Conservation (phyloP, 2,888 invertebrate species). For the Octodonta nipae region DNA sequence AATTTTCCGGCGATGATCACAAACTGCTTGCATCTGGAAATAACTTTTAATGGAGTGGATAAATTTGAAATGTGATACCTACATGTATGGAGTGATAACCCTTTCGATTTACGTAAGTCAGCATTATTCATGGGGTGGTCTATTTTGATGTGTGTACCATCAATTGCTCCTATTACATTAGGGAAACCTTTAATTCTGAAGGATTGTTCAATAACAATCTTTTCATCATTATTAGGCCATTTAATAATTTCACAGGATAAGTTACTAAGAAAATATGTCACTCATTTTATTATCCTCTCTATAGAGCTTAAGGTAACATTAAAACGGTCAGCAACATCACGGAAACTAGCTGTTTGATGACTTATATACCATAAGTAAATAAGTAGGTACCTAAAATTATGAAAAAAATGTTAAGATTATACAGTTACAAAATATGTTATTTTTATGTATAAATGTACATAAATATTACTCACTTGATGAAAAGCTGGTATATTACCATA, state of each 20-base stretch:
- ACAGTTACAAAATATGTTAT: no score
- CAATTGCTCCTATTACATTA: constrained; percentile 10
- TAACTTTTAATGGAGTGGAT: no score
- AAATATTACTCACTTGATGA: no score
- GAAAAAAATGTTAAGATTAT: no score
- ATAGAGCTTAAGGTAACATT: constrained; percentile 1
- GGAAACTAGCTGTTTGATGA: neutral
- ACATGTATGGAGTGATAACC: constrained; percentile 8
- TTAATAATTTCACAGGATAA: constrained; percentile 1
- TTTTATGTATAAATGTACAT: no score
- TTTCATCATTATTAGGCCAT: constrained; percentile 4
- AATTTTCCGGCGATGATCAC: constrained; percentile 7
- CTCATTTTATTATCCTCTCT: neutral
- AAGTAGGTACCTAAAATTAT: no score
- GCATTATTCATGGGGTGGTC: constrained; percentile 7
- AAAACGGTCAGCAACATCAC: constrained; percentile 5
- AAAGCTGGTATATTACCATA: no score
- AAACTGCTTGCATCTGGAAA: constrained; percentile 8
- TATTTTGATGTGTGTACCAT: constrained; percentile 10
- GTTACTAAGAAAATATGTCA: constrained; percentile 3
- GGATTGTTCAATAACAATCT: neutral
- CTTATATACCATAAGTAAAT: neutral
- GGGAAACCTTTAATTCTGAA: constrained; percentile 8
- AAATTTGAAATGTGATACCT: no score
- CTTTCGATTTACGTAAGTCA: constrained; percentile 8